Base-by-base conservation (phyloP, 2,888 invertebrate genomes). In the Drosophila ezoana region DNA sequence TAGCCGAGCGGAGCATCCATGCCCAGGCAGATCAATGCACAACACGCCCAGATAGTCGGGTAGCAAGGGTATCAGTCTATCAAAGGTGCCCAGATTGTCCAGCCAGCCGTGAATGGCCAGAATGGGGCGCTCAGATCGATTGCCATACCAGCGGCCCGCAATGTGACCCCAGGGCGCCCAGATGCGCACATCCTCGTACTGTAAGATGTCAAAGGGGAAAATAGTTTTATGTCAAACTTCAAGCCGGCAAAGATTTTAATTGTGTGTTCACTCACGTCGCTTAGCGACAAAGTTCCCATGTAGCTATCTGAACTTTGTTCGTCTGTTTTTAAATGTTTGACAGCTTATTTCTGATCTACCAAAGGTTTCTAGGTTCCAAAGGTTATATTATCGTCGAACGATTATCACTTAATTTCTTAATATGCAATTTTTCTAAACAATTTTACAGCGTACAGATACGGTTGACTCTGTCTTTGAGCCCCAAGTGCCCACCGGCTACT, bases 81-180 rank as follows among this genome's bases (percentile, higher is more conserved):
- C 95, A 93, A 95, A 96, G 0, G 95, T 94, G 23, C 95, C 95
- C 23, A 95, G 94, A 88, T 96, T 96, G 91, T 96, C 96, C 91
- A 95, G 94, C 95, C 95, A 96, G 0, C 96, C 96, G 87, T 96
- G 96, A 0, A 96, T 79, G 0, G 95, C 94, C 45, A 96, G 87
- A 37, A 96, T 93, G 1, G 96, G 96, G 54, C 94, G 93, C 37
- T 93, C 92, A 61, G 94, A 91, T 62, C 93, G 93, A 35, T 93
- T 93, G 37, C 96, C 95, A 94, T 96, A 96, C 92, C 95, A 93
- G 87, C 95, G 95, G 2, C 94, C 95, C 4, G 95, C 93, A n/a
- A 96, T 83, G 79, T 95, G 93, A 0, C 96, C 96, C 94, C 94
- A 95, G 48, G 94, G 94, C 0, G 94, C 93, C 59, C 94, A 94